phyloP scores from a whole-genome alignment of 2,888 invertebrate species.

The Spisula solida region DNA sequence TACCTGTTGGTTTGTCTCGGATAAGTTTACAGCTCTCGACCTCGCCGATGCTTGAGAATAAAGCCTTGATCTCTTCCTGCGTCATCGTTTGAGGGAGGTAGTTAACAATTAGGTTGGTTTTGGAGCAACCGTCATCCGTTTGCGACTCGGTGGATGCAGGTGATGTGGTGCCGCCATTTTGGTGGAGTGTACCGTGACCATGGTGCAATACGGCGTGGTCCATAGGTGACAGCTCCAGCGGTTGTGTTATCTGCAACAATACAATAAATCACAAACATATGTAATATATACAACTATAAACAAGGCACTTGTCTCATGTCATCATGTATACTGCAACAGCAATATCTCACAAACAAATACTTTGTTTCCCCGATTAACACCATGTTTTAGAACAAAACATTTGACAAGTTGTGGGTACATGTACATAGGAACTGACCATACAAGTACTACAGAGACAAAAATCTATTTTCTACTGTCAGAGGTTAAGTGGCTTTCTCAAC shows the following conservation, averaged over 20 bases:
- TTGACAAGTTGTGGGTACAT: not conserved
- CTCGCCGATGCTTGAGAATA: constrained; percentile 99
- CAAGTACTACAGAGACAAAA: not conserved
- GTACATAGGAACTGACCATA: not conserved
- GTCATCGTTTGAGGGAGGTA: constrained; percentile 99
- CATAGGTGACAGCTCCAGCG: constrained; percentile 81
- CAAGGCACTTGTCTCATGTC: not conserved
- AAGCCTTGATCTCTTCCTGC: constrained; percentile 98
- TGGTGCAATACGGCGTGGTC: constrained; percentile 78
- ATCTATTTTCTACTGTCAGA: not conserved
- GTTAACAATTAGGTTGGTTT: constrained; percentile 99
- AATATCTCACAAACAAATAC: too few species aligned
- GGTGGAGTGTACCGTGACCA: constrained; percentile 70
- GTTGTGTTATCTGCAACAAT: constrained; percentile 82
- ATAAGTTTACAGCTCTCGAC: constrained; percentile 99
- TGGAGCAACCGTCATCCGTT: constrained; percentile 83
- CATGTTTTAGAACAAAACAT: not conserved
- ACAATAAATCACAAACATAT: not conserved
- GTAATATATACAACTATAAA: not conserved
- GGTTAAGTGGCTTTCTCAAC: too few species aligned
- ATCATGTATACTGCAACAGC: not conserved
- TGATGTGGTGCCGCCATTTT: constrained; percentile 82
- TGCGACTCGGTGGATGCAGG: constrained; percentile 81
- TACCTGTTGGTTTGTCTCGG: constrained; percentile 98
- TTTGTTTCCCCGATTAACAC: too few species aligned